Base-by-base conservation (phyloP, 2,888 invertebrate species). In the Temnothorax rugatulus region DNA sequence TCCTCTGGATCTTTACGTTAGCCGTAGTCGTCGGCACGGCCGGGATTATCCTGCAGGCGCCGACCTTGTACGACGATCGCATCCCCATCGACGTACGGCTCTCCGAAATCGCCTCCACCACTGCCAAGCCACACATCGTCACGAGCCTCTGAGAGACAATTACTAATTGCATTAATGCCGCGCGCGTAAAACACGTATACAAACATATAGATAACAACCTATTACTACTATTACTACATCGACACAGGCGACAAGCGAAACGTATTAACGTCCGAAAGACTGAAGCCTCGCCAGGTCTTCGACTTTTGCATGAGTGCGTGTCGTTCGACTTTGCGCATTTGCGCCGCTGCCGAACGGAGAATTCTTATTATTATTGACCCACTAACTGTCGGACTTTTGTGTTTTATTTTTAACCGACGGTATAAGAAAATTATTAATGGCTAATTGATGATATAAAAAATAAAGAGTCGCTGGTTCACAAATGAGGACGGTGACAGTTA, bases 1-100 rank as follows among this genome's bases (percentile, higher is more conserved):
- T 99, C 96, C 96, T 99, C 92, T 99, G 99, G 98, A 99, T 99
- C 95, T 99, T 99, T 96, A 99, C 99, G 91, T 96, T 99, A 94
- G 99, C 99, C 73, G 99, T 99, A 93, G 96, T 99, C 88, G 98
- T 99, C 89, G 99, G 99, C 64, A 99, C 98, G 76, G 98, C 98
- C 44, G 98, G 98, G 79, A 99, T 99, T 94, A 99, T 99, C 93
- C 96, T 99, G 90, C 98, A 99, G 95, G 99, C 99, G 87, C 99
- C 99, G 64, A 98, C 99, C 85, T 96, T 99, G 88, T 99, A 99
- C 96, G 98, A 99, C 95, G 97, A 98, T 94, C 97, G 98, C 91
- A 96, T 97, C 92, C 98, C 98, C 88, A 98, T 98, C 94, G 98
- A 98, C 95, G 97, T 98, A 93, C 97, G 97, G 93, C 96, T 98